Conservation (phyloP, 2,888 invertebrate species). For the Ormyrus thymus region DNA sequence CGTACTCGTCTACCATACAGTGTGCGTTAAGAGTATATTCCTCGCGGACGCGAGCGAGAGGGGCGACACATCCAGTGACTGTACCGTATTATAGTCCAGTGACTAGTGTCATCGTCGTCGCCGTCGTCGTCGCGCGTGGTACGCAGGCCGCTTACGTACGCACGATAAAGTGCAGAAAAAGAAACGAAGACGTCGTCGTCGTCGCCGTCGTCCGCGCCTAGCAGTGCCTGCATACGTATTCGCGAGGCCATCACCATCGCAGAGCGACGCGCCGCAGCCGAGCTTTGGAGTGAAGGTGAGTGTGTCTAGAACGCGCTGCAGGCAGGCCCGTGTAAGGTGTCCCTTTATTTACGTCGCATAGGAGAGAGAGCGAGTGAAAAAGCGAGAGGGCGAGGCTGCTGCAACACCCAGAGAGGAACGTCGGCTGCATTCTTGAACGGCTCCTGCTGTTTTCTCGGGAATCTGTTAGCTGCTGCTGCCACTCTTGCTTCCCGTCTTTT, state of each 20-base stretch:
- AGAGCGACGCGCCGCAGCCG: neutral
- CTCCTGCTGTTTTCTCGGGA: neutral
- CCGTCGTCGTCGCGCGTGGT: neutral
- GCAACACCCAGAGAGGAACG: neutral
- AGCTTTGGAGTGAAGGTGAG: constrained; percentile 4
- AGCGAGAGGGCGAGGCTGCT: constrained; percentile 25
- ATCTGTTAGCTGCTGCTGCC: no score
- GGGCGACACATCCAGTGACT: neutral
- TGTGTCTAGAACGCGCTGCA: constrained; percentile 2
- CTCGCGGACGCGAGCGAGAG: neutral
- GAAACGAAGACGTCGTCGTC: neutral
- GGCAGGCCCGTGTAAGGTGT: constrained; percentile 19
- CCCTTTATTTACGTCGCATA: constrained; percentile 28
- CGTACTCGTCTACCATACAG: no score
- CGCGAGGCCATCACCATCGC: neutral
- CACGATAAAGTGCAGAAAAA: neutral
- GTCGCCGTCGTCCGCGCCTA: neutral
- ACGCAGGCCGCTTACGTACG: neutral
- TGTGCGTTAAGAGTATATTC: no score
- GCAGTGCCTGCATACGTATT: no score
- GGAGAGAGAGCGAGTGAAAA: constrained; percentile 2
- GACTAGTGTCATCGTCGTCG: constrained; percentile 20
- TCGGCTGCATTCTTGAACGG: no score
- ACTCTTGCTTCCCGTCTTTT: no score
- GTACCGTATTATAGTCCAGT: neutral